These are phyloP conservation scores for Rotaria sp. DNA, from an alignment of 2,888 invertebrate genomes.

Conservation along the genomic window DNA sequence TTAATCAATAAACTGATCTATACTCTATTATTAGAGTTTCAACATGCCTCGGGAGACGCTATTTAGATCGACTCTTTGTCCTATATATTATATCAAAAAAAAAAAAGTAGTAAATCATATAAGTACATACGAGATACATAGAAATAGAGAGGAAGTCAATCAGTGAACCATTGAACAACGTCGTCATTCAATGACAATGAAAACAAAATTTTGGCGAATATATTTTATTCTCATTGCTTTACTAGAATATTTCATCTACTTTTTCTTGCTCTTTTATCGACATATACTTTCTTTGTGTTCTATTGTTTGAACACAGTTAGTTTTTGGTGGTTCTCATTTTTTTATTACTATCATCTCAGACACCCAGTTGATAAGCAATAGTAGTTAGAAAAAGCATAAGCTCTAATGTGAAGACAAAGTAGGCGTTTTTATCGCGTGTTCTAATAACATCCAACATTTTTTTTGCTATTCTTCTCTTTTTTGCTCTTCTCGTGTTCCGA, in stretches of 20 bases:
- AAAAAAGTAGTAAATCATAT: background rate
- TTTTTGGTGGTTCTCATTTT: background rate
- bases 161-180: background rate
- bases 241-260: background rate
- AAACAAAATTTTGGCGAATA: background rate
- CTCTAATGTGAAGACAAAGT: conserved; percentile 13
- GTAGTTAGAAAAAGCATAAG: background rate
- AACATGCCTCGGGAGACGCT: background rate
- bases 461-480: background rate
- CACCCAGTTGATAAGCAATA: background rate
- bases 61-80: background rate
- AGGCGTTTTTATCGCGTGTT: conserved; percentile 15
- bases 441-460: background rate
- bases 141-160: background rate
- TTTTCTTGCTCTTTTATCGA: background rate
- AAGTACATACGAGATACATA: background rate
- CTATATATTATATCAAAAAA: background rate
- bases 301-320: background rate
- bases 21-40: background rate
- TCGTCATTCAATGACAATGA: background rate
- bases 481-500: background rate
- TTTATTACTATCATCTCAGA: background rate
- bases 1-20: background rate
- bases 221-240: background rate
- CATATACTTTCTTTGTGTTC: background rate